Base-by-base conservation (phyloP, 1,140 invertebrate species). In the Bombus waltoni region DNA sequence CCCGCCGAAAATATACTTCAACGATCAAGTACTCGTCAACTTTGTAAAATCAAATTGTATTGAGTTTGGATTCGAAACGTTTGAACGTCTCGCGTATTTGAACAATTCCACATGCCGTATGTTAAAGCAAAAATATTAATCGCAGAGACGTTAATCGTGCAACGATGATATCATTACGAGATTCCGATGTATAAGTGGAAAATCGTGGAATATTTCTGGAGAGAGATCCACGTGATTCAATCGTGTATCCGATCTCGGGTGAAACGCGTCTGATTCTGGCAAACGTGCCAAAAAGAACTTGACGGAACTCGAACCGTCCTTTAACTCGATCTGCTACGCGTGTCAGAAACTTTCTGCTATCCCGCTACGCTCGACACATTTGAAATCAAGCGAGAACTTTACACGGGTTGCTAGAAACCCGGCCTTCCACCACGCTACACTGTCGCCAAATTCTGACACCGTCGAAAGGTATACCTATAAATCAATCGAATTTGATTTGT, bases 311-410 rank as follows among this genome's bases (percentile, higher is more conserved):
- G 32, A 70, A 40, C 22, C n/a, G 65, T 53, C 13, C 35, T 71
- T 57, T 42, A 71, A 71, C 44, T 71, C 42, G 79, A 81, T 81
- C 35, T 40, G 66, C 10, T 35, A n/a, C 25, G 10, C 9, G 35
- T 42, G 44, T 32, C 32, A 71, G 9, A 53, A 68, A 70, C n/a
- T 80, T 70, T 53, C 62, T 47, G 77, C 40, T 53, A 53, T 53
- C 3, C 11, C 35, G 25, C 65, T 40, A 35, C 32, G 18, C 32
- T 70, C 22, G 65, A 25, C 77, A 25, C 32, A 11, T n/a, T 44
- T 35, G 32, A 70, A 70, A 53, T 80, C 65, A 15, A 18, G 11
- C 76, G 8, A 8, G 28, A 80, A 80, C 35, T 80, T 80, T 70
- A 1, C 32, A 47, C 42, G 22, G 38, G 8, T n/a, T 18, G 32